Evolutionary conservation across 2,113 vertebrate genomes (phyloP), one percentile per base, ranked within the genome.

Genomic region (Lamprotornis superbus): DNA sequence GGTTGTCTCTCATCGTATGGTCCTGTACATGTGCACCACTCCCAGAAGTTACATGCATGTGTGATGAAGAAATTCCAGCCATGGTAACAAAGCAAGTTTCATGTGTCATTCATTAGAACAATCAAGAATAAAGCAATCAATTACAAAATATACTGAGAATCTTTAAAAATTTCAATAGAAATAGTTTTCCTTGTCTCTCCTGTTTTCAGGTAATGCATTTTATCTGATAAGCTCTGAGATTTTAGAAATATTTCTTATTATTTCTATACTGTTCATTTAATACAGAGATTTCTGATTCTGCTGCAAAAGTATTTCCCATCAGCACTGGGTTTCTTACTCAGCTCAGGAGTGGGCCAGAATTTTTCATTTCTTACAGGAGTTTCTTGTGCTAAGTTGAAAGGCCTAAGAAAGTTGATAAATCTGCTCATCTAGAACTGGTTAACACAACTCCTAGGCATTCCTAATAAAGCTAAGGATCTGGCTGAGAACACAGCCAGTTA

Each of bases 1-100:
- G 70, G 17, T 3, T 80, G 20, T 56, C 69, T 60, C 57, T 64
- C 64, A 76, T 79, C 14, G 2, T 22, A 67, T 1, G 3, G 39
- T 46, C 31, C 67, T 10, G 10, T 8, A 53, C 52, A 19, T 19
- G 61, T 76, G 55, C 83, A 86, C 83, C 92, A 81, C 82, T 93
- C 85, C 52, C 85, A 83, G 35, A 57, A 77, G 73, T 67, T 70
- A 94, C 71, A 81, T n/a, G 42, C 21, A 39, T 10, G 53, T 50
- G 31, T 53, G 89, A 94, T 94, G 75, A 93, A 80, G 50, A 83
- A 90, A 95, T 78, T 75, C 60, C 84, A 95, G 56, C n/a, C 63
- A 23, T 39, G 40, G 42, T n/a, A 92, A 82, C 35, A 80, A 77
- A 77, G 75, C 56, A 81, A 91, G 73, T 81, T 91, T 93, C 44